These are phyloP conservation scores for Torymus auratus DNA, from an alignment of 2,888 invertebrate genomes.

Conservation along the genomic window DNA sequence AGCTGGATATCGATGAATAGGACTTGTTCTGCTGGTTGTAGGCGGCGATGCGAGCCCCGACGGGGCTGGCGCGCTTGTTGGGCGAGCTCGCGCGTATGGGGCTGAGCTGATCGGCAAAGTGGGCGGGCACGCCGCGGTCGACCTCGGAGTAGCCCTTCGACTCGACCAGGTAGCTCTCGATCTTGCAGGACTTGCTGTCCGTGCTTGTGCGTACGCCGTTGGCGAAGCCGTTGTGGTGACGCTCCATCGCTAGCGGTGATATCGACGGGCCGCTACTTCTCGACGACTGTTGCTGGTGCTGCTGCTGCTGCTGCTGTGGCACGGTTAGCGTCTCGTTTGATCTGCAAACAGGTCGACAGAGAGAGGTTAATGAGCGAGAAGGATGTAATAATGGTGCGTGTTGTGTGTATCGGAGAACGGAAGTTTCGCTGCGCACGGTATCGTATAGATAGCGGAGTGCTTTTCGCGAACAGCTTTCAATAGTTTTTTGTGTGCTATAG, in stretches of 20 bases:
- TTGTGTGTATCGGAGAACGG: no score
- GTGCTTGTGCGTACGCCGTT: conserved; percentile 70
- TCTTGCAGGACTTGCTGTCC: conserved; percentile 60
- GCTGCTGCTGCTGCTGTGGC: conserved; percentile 64
- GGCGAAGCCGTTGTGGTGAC: conserved; percentile 69
- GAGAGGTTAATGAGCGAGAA: no score
- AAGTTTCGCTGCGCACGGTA: no score
- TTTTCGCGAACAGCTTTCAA: no score
- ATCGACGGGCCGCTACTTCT: conserved; percentile 69
- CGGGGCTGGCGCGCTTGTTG: conserved; percentile 62
- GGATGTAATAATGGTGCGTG: no score
- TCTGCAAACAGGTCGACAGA: conserved; percentile 59
- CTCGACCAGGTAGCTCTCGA: conserved; percentile 66
- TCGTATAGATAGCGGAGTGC: no score
- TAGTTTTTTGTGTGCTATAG: no score
- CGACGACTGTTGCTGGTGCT: conserved; percentile 60
- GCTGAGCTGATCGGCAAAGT: conserved; percentile 68
- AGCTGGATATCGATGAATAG: conserved; percentile 64
- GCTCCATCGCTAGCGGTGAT: conserved; percentile 75
- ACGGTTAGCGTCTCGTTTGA: conserved; percentile 72
- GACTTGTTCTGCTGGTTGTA: conserved; percentile 69
- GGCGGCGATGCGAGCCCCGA: conserved; percentile 65
- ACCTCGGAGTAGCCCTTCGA: conserved; percentile 71
- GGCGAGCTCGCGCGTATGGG: conserved; percentile 66
- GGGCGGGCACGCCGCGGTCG: conserved; percentile 67